Conservation (phyloP, 2,113 vertebrate genomes). For the Lophura nycthemera region DNA sequence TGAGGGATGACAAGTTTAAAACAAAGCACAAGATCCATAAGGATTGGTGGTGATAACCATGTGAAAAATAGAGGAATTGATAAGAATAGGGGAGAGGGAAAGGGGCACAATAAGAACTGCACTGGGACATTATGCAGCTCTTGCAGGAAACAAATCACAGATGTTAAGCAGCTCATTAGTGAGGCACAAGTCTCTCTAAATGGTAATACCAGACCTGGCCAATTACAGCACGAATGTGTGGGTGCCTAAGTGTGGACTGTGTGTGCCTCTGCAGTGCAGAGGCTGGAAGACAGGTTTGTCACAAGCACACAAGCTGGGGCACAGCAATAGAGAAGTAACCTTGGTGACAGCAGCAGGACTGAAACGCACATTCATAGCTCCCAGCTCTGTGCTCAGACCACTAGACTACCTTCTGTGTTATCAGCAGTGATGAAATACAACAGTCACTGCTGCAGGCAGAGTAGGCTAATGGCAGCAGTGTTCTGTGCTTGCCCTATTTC, state of each 20-base stretch:
- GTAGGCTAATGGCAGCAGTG: not conserved
- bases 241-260: rapidly evolving
- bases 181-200: constrained; percentile 13
- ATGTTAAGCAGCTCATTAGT: constrained; percentile 1
- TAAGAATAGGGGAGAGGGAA: not conserved
- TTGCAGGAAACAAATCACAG: constrained; percentile 15
- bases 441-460: constrained; percentile 10
- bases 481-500: not conserved
- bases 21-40: not conserved
- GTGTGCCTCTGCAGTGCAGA: not conserved
- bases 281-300: constrained; percentile 4
- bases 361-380: not conserved
- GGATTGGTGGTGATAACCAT: not conserved
- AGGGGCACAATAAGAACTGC: not conserved
- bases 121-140: not conserved
- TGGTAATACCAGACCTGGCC: not conserved
- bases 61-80: not conserved
- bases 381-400: constrained; percentile 14
- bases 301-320: constrained; percentile 2
- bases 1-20: not conserved
- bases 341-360: constrained; percentile 57
- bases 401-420: not conserved
- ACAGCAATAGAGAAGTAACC: constrained; percentile 30
- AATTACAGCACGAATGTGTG: not conserved
- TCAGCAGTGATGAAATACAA: not conserved